These are phyloP conservation scores for Latrodectus elegans DNA, from an alignment of 2,888 invertebrate genomes.

Conservation along the genomic window DNA sequence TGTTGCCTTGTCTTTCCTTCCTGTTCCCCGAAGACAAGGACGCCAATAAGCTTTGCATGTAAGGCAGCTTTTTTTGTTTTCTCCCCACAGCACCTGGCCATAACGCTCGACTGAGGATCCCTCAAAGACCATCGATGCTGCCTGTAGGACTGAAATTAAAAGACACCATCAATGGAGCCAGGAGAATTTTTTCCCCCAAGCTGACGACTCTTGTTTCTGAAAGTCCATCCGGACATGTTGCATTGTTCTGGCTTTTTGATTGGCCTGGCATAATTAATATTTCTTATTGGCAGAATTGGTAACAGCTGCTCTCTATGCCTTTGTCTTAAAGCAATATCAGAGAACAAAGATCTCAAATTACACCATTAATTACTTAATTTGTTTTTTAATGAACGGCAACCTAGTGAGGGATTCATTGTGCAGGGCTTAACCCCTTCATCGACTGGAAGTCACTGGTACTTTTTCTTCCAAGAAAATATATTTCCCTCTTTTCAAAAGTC, in stretches of 20 bases:
- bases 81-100: background rate
- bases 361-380: constrained; percentile 48
- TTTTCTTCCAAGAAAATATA: too few relatives aligned
- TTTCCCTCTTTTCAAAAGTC: too few relatives aligned
- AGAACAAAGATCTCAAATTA: constrained; percentile 52
- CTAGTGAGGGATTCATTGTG: too few relatives aligned
- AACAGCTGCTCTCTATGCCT: constrained; percentile 56
- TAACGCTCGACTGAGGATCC: constrained; percentile 49
- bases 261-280: constrained; percentile 55
- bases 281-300: constrained; percentile 40
- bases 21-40: constrained; percentile 32
- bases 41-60: constrained; percentile 48
- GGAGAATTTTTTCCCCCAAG: too few relatives aligned
- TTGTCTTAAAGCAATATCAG: constrained; percentile 54
- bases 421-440: too few relatives aligned
- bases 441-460: too few relatives aligned
- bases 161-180: constrained; percentile 1
- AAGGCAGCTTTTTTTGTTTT: constrained; percentile 23
- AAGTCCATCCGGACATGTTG: constrained; percentile 1
- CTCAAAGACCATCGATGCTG: constrained; percentile 10
- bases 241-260: constrained; percentile 40
- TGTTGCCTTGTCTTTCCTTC: constrained; percentile 46
- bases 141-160: constrained; percentile 67
- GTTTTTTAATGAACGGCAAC: constrained; percentile 26
- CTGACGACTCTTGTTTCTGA: constrained; percentile 20